Evolutionary conservation across 2,888 invertebrate genomes (phyloP), one percentile per base, ranked within the genome.

Genomic region (Dicranocentrus wangi): DNA sequence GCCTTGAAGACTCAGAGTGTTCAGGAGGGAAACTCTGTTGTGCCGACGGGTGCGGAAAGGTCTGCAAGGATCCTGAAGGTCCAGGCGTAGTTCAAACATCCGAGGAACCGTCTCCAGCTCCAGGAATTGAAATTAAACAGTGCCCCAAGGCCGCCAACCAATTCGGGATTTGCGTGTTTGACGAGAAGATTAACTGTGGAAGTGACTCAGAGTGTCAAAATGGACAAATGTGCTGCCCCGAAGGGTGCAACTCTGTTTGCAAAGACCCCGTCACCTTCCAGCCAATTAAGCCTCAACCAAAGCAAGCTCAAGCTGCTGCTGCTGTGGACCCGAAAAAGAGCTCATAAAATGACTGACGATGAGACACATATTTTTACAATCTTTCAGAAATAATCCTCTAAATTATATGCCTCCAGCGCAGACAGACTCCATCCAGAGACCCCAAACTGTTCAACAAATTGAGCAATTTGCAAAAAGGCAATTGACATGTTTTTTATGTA

Each of bases 231-330:
- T 81, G 81, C 42, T 81, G 81, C 27, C 28, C 55, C 0, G 81
- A 81, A 1, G 81, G 81, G 28, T 81, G 81, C 25, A 76, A 76
- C 32, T 70, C 65, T 58, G 58, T 76, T 25, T 81, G 81, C 42
- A 75, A 81, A 66, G 76, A 70, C 1, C 81, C 81, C 1, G 81
- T 77, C 32, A 65, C 69, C 21, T 71, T 71, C 66, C 71, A 71
- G 17, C 78, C 78, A 23, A 2, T 78, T 13, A 78, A 70, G 27
- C 55, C 78, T 7, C 19, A 78, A 23, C 42, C 70, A 42, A 78
- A 78, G 25, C 55, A 32, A 17, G 21, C 43, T 43, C 28, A 39
- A 39, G 39, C 39, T 39, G 39, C 39, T 39, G 39, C n/a, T n/a
- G n/a, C n/a, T n/a, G n/a, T n/a, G n/a, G n/a, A n/a, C n/a, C n/a